phyloP scores from a whole-genome alignment of 2,113 vertebrate species.

The Apodemus speciosus region DNA sequence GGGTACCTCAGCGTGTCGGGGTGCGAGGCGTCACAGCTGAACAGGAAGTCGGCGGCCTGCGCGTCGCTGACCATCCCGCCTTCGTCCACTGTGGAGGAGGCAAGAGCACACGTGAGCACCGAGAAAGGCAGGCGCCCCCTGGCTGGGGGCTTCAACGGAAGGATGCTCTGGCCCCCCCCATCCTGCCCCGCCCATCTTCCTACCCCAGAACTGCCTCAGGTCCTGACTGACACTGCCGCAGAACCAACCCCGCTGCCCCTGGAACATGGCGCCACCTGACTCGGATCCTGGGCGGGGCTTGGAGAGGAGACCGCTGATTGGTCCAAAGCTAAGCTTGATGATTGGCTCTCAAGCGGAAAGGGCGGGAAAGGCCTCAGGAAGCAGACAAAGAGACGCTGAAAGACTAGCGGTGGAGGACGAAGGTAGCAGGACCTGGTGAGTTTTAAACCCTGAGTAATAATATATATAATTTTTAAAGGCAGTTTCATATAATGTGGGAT shows the following conservation, averaged over 20 bases:
- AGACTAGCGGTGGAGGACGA: background rate
- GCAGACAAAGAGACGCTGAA: rapidly evolving
- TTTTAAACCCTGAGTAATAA: background rate
- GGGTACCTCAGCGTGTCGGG: slow-evolving; percentile 85
- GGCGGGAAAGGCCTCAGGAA: slow-evolving; percentile 15
- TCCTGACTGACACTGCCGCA: slow-evolving; percentile 81
- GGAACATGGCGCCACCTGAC: slow-evolving; percentile 78
- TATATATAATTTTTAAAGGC: background rate
- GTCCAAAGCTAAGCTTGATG: background rate
- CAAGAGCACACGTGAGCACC: background rate
- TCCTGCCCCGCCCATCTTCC: background rate
- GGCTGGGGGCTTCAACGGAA: too few species aligned
- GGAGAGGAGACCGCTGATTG: slow-evolving; percentile 54
- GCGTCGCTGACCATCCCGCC: slow-evolving; percentile 74
- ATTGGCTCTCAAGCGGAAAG: slow-evolving; percentile 63
- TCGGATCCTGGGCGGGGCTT: rapidly evolving
- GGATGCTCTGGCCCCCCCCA: background rate
- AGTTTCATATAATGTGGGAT: background rate
- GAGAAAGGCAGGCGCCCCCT: background rate
- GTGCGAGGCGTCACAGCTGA: slow-evolving; percentile 85
- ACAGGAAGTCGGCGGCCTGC: slow-evolving; percentile 81
- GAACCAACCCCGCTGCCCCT: slow-evolving; percentile 83
- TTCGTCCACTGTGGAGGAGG: slow-evolving; percentile 75
- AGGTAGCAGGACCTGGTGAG: background rate
- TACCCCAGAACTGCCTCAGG: slow-evolving; percentile 84